Conservation (phyloP, 2,888 invertebrate genomes). For the Drosophila rubida region DNA sequence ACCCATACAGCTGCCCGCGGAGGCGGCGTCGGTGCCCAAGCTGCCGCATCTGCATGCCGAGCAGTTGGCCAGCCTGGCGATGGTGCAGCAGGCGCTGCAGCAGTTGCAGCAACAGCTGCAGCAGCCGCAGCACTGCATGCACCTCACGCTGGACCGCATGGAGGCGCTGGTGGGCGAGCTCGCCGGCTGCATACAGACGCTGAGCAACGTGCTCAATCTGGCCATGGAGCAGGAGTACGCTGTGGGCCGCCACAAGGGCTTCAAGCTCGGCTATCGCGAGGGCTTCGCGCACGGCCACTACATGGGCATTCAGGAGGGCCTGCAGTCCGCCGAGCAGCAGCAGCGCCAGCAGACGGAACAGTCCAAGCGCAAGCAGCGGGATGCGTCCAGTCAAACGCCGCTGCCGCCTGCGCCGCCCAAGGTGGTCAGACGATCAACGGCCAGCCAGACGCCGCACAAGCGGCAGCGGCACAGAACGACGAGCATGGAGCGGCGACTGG, state of each 20-base stretch:
- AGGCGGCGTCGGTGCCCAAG: conserved; percentile 31
- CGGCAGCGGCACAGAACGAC: conserved; percentile 1
- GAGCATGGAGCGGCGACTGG: neutral
- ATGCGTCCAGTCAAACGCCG: conserved; percentile 18
- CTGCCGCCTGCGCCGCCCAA: neutral
- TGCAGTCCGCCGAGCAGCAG: neutral
- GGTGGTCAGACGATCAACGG: neutral
- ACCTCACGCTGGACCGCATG: conserved; percentile 21
- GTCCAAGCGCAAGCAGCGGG: neutral
- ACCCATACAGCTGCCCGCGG: conserved; percentile 44
- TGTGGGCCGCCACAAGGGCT: conserved; percentile 58
- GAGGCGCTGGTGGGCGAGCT: conserved; percentile 44
- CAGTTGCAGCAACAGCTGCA: conserved; percentile 25
- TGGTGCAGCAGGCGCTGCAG: conserved; percentile 48
- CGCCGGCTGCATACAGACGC: conserved; percentile 42
- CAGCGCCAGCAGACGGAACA: conserved; percentile 19
- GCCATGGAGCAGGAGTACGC: conserved; percentile 65
- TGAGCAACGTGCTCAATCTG: conserved; percentile 61
- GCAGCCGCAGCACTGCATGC: conserved; percentile 18
- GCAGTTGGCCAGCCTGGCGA: conserved; percentile 54
- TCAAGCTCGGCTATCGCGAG: conserved; percentile 59
- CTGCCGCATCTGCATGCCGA: conserved; percentile 53
- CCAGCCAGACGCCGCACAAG: conserved; percentile 11
- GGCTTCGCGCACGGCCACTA: conserved; percentile 64
- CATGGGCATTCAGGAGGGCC: conserved; percentile 64